phyloP scores from a whole-genome alignment of 2,113 vertebrate genomes.

The Enhydra lutris region DNA sequence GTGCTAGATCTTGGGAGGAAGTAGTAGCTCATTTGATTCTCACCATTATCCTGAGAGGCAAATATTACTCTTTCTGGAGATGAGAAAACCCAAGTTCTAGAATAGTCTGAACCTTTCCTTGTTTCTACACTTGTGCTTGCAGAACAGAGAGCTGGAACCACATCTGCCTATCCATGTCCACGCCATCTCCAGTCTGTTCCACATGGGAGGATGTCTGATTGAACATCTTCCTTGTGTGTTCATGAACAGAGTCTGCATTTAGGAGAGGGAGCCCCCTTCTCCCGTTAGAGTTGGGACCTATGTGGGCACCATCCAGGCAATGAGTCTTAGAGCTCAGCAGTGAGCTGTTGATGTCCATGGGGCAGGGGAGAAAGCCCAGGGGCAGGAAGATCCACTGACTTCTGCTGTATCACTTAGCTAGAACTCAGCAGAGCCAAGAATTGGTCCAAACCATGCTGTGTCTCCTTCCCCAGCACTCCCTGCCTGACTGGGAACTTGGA shows the following conservation, averaged over 20 bases:
- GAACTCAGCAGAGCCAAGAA: background rate
- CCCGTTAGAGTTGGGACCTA: background rate
- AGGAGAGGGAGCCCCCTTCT: rapidly evolving
- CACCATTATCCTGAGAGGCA: background rate
- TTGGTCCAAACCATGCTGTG: rapidly evolving
- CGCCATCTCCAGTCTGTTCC: rapidly evolving
- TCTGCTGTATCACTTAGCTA: background rate
- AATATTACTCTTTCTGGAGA: background rate
- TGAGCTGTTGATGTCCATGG: rapidly evolving
- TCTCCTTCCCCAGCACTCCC: background rate
- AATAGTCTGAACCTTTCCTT: background rate
- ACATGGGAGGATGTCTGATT: rapidly evolving
- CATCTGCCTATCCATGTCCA: rapidly evolving
- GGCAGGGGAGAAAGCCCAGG: background rate
- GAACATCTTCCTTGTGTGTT: background rate
- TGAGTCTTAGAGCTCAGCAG: rapidly evolving
- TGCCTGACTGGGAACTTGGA: background rate
- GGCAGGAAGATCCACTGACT: too few relatives aligned
- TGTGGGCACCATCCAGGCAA: rapidly evolving
- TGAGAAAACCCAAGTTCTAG: background rate
- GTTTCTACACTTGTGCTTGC: rapidly evolving
- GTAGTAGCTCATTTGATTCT: background rate
- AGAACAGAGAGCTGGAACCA: rapidly evolving
- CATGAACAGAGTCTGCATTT: rapidly evolving
- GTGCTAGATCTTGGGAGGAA: rapidly evolving